A percentile compares a stretch with the other conserved stretches of the same genome.
Conservation (phyloP, 2,797 vertebrate species). For the Furcifer pardalis region DNA sequence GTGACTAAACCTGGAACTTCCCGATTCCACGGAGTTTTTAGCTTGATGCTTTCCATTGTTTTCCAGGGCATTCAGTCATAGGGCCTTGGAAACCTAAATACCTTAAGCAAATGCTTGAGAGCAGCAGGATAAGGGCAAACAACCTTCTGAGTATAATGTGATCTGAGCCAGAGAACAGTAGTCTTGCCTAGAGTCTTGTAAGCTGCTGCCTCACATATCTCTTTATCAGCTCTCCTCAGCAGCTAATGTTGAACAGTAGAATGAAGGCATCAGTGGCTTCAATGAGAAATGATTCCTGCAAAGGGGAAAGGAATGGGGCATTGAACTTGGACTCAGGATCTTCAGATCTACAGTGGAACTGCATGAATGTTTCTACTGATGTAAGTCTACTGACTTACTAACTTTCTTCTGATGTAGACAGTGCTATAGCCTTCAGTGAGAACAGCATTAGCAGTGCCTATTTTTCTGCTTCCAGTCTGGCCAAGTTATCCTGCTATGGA, state of each 20-base stretch:
- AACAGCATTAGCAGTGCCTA: neutral
- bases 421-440: neutral
- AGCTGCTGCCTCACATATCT: neutral
- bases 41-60: neutral
- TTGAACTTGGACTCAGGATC: neutral
- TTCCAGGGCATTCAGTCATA: neutral
- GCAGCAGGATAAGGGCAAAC: neutral
- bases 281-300: neutral
- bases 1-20: neutral
- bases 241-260: neutral
- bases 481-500: too few relatives aligned
- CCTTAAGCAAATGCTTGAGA: neutral
- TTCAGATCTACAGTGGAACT: neutral
- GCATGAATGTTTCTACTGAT: too few relatives aligned
- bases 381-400: too few relatives aligned
- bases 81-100: neutral
- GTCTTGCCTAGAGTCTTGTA: neutral
- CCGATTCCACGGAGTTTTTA: neutral
- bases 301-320: neutral
- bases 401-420: neutral
- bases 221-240: neutral
- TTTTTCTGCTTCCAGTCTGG: too few relatives aligned
- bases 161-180: neutral
- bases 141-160: neutral
- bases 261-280: neutral